These are phyloP conservation scores for Campylomormyrus tamandua DNA, from an alignment of 2,113 vertebrate genomes.

Conservation along the genomic window DNA sequence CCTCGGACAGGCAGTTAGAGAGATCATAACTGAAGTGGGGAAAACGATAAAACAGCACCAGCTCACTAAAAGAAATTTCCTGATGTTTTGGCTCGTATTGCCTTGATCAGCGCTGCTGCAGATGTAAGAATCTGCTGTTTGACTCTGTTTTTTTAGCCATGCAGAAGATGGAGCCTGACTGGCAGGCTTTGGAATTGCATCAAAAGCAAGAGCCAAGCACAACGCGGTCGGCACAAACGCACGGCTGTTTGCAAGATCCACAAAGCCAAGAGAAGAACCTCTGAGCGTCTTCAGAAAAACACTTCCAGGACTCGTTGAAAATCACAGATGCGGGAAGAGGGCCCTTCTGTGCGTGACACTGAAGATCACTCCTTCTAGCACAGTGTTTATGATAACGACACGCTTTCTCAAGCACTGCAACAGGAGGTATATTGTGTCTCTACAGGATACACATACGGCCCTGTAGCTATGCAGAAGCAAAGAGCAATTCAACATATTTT, in stretches of 20 bases:
- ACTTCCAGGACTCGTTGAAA: slow-evolving; percentile 6
- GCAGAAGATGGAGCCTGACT: slow-evolving; percentile 54
- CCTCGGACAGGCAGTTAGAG: slow-evolving; percentile 4
- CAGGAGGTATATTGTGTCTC: not conserved
- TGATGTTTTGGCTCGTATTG: slow-evolving; percentile 50
- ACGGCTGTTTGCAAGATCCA: not conserved
- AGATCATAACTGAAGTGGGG: not conserved
- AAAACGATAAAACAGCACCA: not conserved
- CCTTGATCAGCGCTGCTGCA: slow-evolving; percentile 48
- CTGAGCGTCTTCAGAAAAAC: slow-evolving; percentile 6
- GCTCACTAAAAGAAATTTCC: slow-evolving; percentile 5
- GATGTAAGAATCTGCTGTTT: slow-evolving; percentile 53
- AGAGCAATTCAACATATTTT: not conserved
- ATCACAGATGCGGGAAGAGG: slow-evolving; percentile 8
- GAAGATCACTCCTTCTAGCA: not conserved
- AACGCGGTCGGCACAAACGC: not conserved
- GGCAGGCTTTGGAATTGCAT: slow-evolving; percentile 55
- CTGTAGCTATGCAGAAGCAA: not conserved
- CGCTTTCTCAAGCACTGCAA: not conserved
- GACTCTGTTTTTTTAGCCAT: slow-evolving; percentile 55
- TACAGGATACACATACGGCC: not conserved
- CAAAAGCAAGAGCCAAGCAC: slow-evolving; percentile 25
- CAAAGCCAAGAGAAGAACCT: slow-evolving; percentile 9
- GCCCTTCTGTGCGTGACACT: not conserved
- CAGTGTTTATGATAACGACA: not conserved